These are phyloP conservation scores for Beris morrisii DNA, from an alignment of 2,888 invertebrate species.

Conservation along the genomic window DNA sequence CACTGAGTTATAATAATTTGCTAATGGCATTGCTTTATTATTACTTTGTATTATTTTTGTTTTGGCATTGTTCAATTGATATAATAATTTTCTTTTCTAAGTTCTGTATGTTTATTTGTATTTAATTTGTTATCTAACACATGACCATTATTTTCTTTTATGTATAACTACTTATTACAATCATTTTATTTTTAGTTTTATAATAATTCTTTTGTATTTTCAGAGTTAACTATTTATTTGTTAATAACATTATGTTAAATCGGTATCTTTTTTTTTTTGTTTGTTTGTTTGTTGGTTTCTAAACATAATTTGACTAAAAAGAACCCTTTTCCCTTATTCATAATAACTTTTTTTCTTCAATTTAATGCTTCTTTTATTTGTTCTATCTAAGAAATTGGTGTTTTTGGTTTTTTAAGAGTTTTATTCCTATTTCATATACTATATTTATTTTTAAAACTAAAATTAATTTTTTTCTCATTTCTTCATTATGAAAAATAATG, in stretches of 20 bases:
- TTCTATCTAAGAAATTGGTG: slow-evolving; percentile 36
- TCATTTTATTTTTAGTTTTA: slow-evolving; percentile 3
- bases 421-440: slow-evolving; percentile 4
- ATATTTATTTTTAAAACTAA: slow-evolving; percentile 2
- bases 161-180: not conserved
- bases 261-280: slow-evolving; percentile 4
- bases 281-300: slow-evolving; percentile 1
- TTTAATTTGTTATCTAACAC: slow-evolving; percentile 2
- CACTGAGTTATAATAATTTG: not conserved
- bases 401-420: slow-evolving; percentile 27
- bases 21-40: not conserved
- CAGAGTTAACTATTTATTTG: not conserved
- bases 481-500: slow-evolving; percentile 17
- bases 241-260: slow-evolving; percentile 3
- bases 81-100: not conserved
- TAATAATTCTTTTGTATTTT: not conserved
- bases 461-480: slow-evolving; percentile 6
- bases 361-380: slow-evolving; percentile 24
- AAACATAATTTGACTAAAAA: slow-evolving; percentile 25
- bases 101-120: not conserved
- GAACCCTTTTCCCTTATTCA: slow-evolving; percentile 4
- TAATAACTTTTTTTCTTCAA: slow-evolving; percentile 2
- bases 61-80: too few species aligned
- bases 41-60: slow-evolving; percentile 9
- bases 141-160: not conserved